Evolutionary conservation across 2,113 vertebrate genomes (phyloP).

Genomic region (Sander lucioperca): DNA sequence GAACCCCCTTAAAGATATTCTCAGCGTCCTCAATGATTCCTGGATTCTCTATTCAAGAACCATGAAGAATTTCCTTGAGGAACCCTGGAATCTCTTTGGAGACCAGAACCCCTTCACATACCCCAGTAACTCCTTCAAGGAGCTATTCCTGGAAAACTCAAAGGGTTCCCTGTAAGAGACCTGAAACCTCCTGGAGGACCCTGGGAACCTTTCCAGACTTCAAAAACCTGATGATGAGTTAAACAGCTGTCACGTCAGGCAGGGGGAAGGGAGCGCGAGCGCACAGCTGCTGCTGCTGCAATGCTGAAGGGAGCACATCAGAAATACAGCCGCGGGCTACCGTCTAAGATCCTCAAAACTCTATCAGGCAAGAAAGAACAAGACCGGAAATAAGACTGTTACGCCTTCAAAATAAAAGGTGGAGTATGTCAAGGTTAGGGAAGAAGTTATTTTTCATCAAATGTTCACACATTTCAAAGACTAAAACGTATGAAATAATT

Average conservation of each 20-base stretch:
- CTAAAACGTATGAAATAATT: too few relatives aligned
- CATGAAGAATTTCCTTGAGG: background rate
- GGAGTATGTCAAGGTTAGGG: too few relatives aligned
- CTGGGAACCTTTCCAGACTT: constrained; percentile 33
- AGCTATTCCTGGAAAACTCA: too few relatives aligned
- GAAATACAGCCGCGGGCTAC: background rate
- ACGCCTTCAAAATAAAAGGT: constrained; percentile 52
- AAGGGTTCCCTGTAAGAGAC: too few relatives aligned
- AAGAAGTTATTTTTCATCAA: too few relatives aligned
- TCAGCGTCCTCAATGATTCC: background rate
- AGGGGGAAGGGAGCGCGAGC: constrained; percentile 2
- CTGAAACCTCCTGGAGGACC: constrained; percentile 43
- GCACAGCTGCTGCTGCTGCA: background rate
- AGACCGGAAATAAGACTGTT: background rate
- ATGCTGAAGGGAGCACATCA: background rate
- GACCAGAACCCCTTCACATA: background rate
- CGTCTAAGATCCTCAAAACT: too few relatives aligned
- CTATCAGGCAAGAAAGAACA: background rate
- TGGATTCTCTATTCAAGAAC: background rate
- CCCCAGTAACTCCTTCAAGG: too few relatives aligned
- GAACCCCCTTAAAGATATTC: background rate
- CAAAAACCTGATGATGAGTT: constrained; percentile 30
- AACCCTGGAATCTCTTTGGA: background rate
- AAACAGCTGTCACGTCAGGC: constrained; percentile 36
- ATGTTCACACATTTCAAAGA: too few relatives aligned